phyloP scores from a whole-genome alignment of 2,888 invertebrate species.

The Chrysolina oricalcia region DNA sequence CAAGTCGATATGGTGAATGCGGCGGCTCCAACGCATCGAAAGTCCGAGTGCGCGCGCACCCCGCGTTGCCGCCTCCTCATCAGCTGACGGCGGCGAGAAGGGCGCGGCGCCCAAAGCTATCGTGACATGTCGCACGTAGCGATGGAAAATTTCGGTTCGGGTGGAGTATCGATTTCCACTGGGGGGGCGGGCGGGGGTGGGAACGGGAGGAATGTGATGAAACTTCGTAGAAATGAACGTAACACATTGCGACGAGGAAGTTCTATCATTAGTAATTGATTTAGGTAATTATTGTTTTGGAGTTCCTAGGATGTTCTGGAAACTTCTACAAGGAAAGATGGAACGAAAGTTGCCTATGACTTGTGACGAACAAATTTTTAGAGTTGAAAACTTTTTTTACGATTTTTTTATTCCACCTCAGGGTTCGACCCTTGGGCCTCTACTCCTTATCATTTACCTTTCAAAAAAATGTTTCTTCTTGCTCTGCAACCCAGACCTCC shows the following conservation, averaged over 20 bases:
- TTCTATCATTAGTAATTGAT: background rate
- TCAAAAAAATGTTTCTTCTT: no score
- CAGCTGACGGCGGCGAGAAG: slow-evolving; percentile 12
- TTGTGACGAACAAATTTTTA: no score
- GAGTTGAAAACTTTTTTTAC: no score
- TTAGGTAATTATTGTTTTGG: background rate
- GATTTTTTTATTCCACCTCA: no score
- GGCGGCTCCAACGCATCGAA: background rate
- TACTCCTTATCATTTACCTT: no score
- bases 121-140: background rate
- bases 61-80: background rate
- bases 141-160: slow-evolving; percentile 10
- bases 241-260: background rate
- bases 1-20: background rate
- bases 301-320: no score
- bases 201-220: background rate
- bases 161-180: background rate
- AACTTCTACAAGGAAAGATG: no score
- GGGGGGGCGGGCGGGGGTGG: background rate
- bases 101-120: background rate
- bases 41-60: slow-evolving; percentile 1
- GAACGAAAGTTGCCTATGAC: no score
- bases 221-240: background rate
- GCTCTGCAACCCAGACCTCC: no score
- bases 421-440: no score